Conservation (phyloP, 92 coral and sea anemone genomes). For the Meandrina meandrites region DNA sequence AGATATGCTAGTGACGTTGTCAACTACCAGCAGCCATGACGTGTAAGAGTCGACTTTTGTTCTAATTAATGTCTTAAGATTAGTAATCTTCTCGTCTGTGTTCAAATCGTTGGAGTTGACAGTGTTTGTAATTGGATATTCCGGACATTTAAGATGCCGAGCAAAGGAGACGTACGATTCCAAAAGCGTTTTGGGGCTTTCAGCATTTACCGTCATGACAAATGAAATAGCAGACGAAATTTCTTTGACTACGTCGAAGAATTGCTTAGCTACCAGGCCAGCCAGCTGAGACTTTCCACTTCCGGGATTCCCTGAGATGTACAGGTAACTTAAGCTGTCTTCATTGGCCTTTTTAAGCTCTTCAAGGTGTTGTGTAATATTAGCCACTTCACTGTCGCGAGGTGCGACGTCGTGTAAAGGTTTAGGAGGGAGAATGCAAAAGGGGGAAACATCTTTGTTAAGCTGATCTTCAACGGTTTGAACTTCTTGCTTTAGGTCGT, state of each 20-base stretch:
- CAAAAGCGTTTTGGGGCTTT: neutral
- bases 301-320: neutral
- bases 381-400: neutral
- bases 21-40: constrained; percentile 21
- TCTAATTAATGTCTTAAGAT: neutral
- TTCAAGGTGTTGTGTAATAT: neutral
- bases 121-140: neutral
- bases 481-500: neutral
- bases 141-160: neutral
- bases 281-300: neutral
- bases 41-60: neutral
- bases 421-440: neutral
- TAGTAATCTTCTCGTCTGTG: neutral
- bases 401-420: neutral
- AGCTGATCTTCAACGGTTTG: neutral
- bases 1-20: constrained; percentile 23
- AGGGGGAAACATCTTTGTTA: neutral
- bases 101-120: neutral
- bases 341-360: neutral
- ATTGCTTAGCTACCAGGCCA: neutral
- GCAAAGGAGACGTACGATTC: neutral
- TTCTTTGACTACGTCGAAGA: neutral
- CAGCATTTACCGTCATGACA: neutral
- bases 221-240: neutral
- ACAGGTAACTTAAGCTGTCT: neutral